Percentiles rank a stretch among this genome's conserved stretches.
These are phyloP conservation scores for Epinephelus coioides DNA, from an alignment of 2,797 vertebrate species.

Conservation along the genomic window DNA sequence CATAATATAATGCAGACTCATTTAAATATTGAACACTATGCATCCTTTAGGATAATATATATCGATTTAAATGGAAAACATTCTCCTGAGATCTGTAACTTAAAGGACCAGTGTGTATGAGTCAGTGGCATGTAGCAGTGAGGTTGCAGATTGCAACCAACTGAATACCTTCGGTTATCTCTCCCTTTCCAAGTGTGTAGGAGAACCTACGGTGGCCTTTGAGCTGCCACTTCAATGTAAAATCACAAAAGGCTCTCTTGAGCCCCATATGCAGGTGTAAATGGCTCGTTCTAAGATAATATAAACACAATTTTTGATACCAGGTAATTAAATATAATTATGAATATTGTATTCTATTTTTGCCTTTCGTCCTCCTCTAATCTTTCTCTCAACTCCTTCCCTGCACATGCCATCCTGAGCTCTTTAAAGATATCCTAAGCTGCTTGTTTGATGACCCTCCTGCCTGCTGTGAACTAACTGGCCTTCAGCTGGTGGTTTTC, in stretches of 20 bases:
- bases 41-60: conserved; percentile 34
- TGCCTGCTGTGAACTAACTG: background rate
- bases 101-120: no score
- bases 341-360: background rate
- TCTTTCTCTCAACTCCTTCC: background rate
- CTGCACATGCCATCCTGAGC: background rate
- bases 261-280: no score
- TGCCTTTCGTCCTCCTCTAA: background rate
- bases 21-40: conserved; percentile 11
- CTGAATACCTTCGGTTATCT: no score
- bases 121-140: no score
- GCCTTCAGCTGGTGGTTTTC: conserved; percentile 18
- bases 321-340: no score
- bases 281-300: no score
- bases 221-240: no score
- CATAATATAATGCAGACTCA: conserved; percentile 1
- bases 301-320: no score
- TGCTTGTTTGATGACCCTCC: background rate
- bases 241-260: no score
- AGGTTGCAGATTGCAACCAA: no score
- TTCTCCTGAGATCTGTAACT: conserved; percentile 13
- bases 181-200: no score
- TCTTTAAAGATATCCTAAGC: background rate
- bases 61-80: background rate
- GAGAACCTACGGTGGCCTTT: no score